These are phyloP conservation scores for Propithecus coquereli DNA, from an alignment of 2,113 vertebrate genomes.

Conservation along the genomic window DNA sequence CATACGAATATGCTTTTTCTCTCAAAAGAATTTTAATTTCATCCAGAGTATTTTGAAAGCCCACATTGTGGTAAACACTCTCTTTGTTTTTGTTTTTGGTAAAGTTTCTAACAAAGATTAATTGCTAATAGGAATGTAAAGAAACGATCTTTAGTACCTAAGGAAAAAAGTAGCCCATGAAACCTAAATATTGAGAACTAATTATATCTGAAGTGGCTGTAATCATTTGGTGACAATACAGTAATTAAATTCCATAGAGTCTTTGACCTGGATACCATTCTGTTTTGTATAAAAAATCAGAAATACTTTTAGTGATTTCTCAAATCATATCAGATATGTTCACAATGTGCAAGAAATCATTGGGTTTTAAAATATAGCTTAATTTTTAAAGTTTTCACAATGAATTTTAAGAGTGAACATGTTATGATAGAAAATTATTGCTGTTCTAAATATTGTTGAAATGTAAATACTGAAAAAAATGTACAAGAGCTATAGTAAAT, in stretches of 20 bases:
- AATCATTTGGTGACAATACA: background rate
- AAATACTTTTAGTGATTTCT: background rate
- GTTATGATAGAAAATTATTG: background rate
- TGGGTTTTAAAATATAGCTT: conserved; percentile 32
- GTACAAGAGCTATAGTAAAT: background rate
- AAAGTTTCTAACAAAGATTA: conserved; percentile 24
- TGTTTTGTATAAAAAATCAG: background rate
- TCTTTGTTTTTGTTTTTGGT: background rate
- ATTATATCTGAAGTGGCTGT: background rate
- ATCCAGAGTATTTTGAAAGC: background rate
- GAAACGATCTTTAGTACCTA: background rate
- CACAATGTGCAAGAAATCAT: background rate
- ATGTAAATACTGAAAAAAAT: conserved; percentile 1
- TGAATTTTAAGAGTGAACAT: conserved; percentile 31
- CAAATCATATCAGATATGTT: background rate
- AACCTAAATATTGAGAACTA: background rate
- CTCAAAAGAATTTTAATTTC: background rate
- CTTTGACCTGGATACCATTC: background rate
- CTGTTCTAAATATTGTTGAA: conserved; percentile 22
- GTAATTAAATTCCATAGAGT: background rate
- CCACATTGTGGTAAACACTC: background rate
- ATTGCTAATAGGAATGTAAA: conserved; percentile 27
- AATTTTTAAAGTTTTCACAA: conserved; percentile 38
- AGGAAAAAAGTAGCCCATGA: background rate
- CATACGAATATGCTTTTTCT: background rate